Conservation (phyloP, 2,797 vertebrate species). For the Pseudotriccus pelzelni region DNA sequence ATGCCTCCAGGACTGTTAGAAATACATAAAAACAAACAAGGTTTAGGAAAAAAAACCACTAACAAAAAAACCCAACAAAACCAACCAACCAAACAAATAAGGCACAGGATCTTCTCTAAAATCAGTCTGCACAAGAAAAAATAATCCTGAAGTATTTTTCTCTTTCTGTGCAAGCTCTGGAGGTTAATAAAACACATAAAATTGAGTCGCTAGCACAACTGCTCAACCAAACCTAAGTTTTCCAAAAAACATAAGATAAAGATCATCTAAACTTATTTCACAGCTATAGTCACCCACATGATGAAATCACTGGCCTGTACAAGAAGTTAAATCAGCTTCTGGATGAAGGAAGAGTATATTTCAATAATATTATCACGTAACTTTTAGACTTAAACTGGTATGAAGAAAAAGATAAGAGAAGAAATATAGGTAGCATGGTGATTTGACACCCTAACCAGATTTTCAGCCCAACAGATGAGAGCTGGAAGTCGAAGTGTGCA, state of each 20-base stretch:
- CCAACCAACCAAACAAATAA: background rate
- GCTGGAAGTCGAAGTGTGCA: background rate
- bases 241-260: constrained; percentile 13
- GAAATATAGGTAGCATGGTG: background rate
- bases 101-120: background rate
- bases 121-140: background rate
- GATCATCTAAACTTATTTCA: constrained; percentile 23
- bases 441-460: background rate
- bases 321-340: constrained; percentile 30
- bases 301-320: constrained; percentile 22
- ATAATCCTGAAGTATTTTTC: background rate
- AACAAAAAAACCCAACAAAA: background rate
- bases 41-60: background rate
- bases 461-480: background rate
- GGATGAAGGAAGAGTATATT: background rate
- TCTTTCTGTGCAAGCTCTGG: background rate
- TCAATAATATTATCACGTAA: background rate
- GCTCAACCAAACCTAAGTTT: constrained; percentile 40
- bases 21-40: background rate
- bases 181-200: constrained; percentile 33
- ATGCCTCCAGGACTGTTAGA: background rate
- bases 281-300: background rate
- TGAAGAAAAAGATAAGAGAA: background rate
- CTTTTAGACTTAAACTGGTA: background rate
- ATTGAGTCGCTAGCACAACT: background rate